Evolutionary conservation across 1,140 invertebrate genomes (phyloP), one percentile per base, ranked within the genome.

Genomic region (Trigoniulus corallinus): DNA sequence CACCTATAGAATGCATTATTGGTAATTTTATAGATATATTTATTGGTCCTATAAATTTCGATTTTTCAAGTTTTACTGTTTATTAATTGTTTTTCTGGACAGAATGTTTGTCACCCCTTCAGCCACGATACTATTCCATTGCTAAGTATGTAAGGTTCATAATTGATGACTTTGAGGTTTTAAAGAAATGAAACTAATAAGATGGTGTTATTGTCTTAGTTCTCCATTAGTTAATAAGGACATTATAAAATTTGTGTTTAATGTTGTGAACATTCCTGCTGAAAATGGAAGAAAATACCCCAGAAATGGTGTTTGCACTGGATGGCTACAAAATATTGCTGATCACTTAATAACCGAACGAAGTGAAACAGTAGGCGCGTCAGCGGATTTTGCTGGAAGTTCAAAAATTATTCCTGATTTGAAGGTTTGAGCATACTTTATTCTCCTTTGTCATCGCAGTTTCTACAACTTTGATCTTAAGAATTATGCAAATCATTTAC

Each of bases 51-150:
- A n/a, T n/a, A n/a, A n/a, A n/a, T 50, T 50, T 10, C 51, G 2
- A 47, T 26, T 55, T 41, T 13, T 0, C 47, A 24, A 27, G 10
- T 53, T 15, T 25, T 7, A 23, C 25, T 45, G 15, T 18, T 13
- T 44, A 18, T 39, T 47, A 15, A 29, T 42, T 49, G 71, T 25
- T 61, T 59, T 21, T 57, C 66, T 48, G 53, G 64, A 64, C 85
- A 47, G 79, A 87, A 62, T 67, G 87, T 59, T 67, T 89, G 45
- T 78, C 82, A 1, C 70, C 75, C 22, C 67, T 89, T 15, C 65
- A 79, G 50, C 82, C 86, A 4, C 67, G 86, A 50, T 76, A 81
- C 20, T 89, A 88, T 67, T 88, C 84, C 1, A 81, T 88, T 56
- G 74, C 78, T 3, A 84, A 80, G 48, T 82, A 77, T n/a, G n/a